Evolutionary conservation across 2,113 vertebrate species (phyloP).

Genomic region (Delphinus delphis): DNA sequence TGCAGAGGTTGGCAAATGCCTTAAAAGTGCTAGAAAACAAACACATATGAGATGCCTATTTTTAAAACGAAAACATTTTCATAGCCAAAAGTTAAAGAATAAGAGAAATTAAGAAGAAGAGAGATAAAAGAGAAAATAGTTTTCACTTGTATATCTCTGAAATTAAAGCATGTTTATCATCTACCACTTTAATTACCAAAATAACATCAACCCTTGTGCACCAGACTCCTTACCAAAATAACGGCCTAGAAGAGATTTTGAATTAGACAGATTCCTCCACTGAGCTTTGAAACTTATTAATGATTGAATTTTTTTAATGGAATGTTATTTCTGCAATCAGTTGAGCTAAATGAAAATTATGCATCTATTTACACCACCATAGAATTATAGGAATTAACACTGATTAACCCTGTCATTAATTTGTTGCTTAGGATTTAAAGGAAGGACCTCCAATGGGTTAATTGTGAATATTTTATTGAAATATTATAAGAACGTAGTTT

Average conservation of each 20-base stretch:
- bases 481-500: background rate
- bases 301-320: background rate
- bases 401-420: background rate
- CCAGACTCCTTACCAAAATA: background rate
- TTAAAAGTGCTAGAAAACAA: slow-evolving; percentile 35
- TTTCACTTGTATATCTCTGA: background rate
- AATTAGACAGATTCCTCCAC: background rate
- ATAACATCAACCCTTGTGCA: background rate
- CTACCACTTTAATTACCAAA: background rate
- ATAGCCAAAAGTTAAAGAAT: background rate
- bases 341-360: background rate
- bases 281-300: background rate
- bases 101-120: background rate
- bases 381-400: background rate
- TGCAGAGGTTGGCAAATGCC: background rate
- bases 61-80: background rate
- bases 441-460: background rate
- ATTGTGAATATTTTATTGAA: slow-evolving; percentile 16
- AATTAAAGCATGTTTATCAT: background rate
- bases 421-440: background rate
- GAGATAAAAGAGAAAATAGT: background rate
- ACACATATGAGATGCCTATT: background rate
- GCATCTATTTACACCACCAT: background rate
- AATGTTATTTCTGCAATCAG: background rate
- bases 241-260: background rate